Percentiles rank a stretch among this genome's conserved stretches.
phyloP scores from a whole-genome alignment of 2,797 vertebrate species.

The Diplodus sargus region DNA sequence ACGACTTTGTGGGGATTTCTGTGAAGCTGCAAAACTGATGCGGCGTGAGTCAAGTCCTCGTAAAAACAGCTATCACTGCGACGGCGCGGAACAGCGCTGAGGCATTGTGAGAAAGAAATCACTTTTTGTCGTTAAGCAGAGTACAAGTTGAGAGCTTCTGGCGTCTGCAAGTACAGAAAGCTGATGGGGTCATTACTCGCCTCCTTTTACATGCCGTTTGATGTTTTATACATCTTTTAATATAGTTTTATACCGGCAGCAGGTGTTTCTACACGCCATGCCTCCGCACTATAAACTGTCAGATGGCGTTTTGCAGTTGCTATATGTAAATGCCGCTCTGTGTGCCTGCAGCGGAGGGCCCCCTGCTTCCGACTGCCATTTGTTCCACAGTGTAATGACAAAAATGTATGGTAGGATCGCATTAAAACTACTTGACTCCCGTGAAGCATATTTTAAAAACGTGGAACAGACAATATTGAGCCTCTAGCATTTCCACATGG shows the following conservation, averaged over 20 bases:
- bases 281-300: not conserved
- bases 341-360: not conserved
- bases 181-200: not conserved
- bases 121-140: slow-evolving; percentile 11
- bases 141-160: slow-evolving; percentile 6
- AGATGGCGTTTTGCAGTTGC: not conserved
- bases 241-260: not conserved
- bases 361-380: not conserved
- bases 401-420: too few species aligned
- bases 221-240: not conserved
- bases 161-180: not conserved
- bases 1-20: not conserved
- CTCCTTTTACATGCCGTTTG: not conserved
- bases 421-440: too few species aligned
- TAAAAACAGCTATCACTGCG: slow-evolving; percentile 14
- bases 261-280: too few species aligned
- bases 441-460: too few species aligned
- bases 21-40: slow-evolving; percentile 22
- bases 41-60: not conserved
- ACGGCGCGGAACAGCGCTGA: not conserved
- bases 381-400: not conserved
- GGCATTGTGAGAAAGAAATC: slow-evolving; percentile 4
- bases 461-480: too few species aligned
- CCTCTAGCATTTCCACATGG: too few species aligned
- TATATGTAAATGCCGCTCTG: not conserved